A percentile compares a stretch with the other conserved stretches of the same genome.
Conservation (phyloP, 1,140 invertebrate genomes). For the Antheraea pernyi region DNA sequence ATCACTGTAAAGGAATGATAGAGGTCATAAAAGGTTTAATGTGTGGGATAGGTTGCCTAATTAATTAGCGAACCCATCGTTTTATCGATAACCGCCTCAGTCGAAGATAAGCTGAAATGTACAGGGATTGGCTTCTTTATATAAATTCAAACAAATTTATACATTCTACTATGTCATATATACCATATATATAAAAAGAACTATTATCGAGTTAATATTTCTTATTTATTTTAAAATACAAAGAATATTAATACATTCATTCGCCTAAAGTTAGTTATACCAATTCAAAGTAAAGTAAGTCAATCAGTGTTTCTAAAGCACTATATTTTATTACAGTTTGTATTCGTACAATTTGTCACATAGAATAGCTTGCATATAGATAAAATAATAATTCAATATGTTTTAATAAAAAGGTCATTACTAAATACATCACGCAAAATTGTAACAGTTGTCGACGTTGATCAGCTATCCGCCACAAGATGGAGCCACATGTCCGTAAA, state of each 20-base stretch:
- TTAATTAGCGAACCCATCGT: constrained; percentile 60
- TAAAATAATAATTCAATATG: too few species aligned
- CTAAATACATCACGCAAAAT: too few species aligned
- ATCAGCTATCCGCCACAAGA: constrained; percentile 57
- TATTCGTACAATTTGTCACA: too few species aligned
- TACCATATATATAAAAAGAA: too few species aligned
- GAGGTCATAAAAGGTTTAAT: constrained; percentile 65
- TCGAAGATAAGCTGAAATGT: constrained; percentile 5
- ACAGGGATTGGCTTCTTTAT: constrained; percentile 1
- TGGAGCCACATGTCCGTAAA: constrained; percentile 37
- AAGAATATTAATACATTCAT: too few species aligned
- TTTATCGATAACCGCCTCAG: constrained; percentile 46
- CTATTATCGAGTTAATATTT: too few species aligned
- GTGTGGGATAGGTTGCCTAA: constrained; percentile 59
- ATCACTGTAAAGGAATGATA: constrained; percentile 1
- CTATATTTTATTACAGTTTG: too few species aligned
- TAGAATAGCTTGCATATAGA: too few species aligned
- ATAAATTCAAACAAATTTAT: background rate
- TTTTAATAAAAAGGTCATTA: too few species aligned
- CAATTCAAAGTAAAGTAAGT: too few species aligned
- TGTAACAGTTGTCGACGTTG: background rate
- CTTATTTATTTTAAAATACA: background rate
- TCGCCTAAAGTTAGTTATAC: too few species aligned
- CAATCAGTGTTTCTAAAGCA: too few species aligned
- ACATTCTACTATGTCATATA: background rate